Percentiles rank a stretch among this genome's conserved stretches.
phyloP scores from a whole-genome alignment of 1,140 invertebrate species.

The Neodiprion virginianus region DNA sequence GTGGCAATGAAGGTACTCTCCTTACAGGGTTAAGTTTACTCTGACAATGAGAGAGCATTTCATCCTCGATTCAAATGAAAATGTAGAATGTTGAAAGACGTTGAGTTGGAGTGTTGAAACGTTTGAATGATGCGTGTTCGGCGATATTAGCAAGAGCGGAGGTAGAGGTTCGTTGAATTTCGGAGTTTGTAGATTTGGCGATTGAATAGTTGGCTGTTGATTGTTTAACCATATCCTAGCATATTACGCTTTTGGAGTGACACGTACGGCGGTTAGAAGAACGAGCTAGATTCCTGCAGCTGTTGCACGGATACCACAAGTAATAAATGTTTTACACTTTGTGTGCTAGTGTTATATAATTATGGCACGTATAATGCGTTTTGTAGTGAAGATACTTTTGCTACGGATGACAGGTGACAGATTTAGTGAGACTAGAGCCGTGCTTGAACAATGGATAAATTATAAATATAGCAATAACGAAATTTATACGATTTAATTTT shows the following conservation, averaged over 20 bases:
- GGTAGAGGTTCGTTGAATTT: too few species aligned
- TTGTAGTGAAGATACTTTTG: background rate
- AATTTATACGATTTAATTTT: conserved; percentile 6
- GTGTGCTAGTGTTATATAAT: too few species aligned
- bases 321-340: too few species aligned
- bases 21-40: too few species aligned
- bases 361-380: too few species aligned
- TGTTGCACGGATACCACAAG: too few species aligned
- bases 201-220: conserved; percentile 1
- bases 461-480: background rate
- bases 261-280: too few species aligned
- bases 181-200: too few species aligned
- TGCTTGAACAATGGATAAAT: background rate
- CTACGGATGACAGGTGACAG: background rate
- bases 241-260: background rate
- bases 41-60: background rate
- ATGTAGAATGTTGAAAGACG: background rate
- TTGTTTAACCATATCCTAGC: background rate
- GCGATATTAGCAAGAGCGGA: background rate
- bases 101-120: background rate
- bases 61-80: background rate
- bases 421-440: background rate
- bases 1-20: too few species aligned
- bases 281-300: too few species aligned
- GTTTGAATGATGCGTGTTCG: background rate